Base-by-base conservation (phyloP, 2,888 invertebrate genomes). In the Drosophila melanosoma region DNA sequence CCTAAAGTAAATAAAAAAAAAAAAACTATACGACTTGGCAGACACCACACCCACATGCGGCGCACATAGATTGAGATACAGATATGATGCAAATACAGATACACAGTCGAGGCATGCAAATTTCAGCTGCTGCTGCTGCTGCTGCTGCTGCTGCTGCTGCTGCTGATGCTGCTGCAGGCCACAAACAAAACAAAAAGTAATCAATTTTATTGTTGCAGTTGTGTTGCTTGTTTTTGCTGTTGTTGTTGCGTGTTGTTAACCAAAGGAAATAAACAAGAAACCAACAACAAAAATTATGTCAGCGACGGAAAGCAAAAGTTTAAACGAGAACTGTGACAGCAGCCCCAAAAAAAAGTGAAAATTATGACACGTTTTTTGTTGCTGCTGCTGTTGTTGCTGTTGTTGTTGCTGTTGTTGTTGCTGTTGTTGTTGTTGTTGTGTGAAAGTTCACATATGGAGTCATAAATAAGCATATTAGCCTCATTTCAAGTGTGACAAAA, bases 401-500 rank as follows among this genome's bases (percentile, higher is more conserved):
- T 17, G 62, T 17, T 32, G 38, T 15, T 20, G 40, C 17, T 36
- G 36, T 5, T 10, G 48, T 8, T 40, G 8, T 6, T 33, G 60
- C 8, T 40, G 40, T 10, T 32, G 63, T 23, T 58, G 63, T 38
- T 64, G 56, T 20, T 40, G n/a, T 32, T 54, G 58, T 67, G 67
- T 75, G 80, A 80, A 80, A 78, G 78, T 67, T 81, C 26, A 53
- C 51, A 63, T 71, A 71, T 57, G 63, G 48, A 61, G 61, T 57
- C 84, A 89, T 90, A 90, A 90, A 91, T 89, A 87, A 78, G 76
- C 80, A 79, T 90, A 91, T 91, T 91, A 90, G 89, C 91, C 91
- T 80, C 81, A 77, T 81, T 91, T 82, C 75, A 63, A 60, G 57
- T 57, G 56, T 60, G 62, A 75, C 64, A 60, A 63, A 48, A 48